Evolutionary conservation across 2,113 vertebrate species (phyloP), one percentile per base, ranked within the genome.

Genomic region (Isichthys henryi): DNA sequence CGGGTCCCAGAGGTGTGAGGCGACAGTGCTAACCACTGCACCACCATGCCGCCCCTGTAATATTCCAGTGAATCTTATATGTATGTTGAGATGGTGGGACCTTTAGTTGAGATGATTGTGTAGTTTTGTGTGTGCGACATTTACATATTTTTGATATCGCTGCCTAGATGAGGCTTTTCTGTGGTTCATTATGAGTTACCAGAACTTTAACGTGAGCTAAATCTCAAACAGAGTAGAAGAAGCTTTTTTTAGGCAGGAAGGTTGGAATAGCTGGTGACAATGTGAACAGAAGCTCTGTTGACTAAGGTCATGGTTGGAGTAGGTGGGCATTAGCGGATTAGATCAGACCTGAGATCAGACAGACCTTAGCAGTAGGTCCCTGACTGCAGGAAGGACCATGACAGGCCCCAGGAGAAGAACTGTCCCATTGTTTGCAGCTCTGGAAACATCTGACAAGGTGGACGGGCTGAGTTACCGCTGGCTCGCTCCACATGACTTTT

Each of bases 391-490:
- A 80, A 43, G 31, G 74, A 80, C 74, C 6, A 0, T 43, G 35
- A 43, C 35, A 43, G 74, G 15, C 13, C 35, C 15, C 74, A 50
- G 46, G 21, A 86, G 21, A 48, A 86, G n/a, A 86, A 35, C 15
- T 31, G 27, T 31, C 4, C 35, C 74, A 80, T 43, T 80, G 74
- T 80, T 80, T 80, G 31, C 74, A 39, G 35, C 74, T 43, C 74
- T 48, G 46, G 82, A 49, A 85, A 85, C 82, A 85, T 58, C 49
- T 56, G 90, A 89, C 70, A 86, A 35, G 43, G 88, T 90, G 80
- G 39, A 82, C n/a, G 62, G 70, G 88, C 85, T 90, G 82, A 89
- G 77, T 89, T 87, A 87, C 88, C 45, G 62, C 31, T 43, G 35
- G 45, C 82, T 84, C 39, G 1, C 39, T 84, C 5, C 21, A 23